A percentile compares a stretch with the other conserved stretches of the same genome.
These are phyloP conservation scores for Acropora tenuis DNA, from an alignment of 64 coral and sea anemone species.

Conservation along the genomic window DNA sequence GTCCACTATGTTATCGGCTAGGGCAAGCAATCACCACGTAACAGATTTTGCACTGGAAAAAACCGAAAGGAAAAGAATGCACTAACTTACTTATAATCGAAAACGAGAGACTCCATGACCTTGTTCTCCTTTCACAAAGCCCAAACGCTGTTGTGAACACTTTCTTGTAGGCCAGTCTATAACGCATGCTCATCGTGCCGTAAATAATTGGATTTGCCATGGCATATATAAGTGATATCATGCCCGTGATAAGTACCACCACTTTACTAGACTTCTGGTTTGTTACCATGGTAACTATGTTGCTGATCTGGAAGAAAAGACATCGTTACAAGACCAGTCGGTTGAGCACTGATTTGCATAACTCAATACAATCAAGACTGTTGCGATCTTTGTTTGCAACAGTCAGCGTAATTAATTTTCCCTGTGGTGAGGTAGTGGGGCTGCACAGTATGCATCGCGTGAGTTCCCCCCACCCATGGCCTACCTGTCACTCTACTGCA, in stretches of 20 bases:
- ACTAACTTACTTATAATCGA: conserved; percentile 26
- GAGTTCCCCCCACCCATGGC: too few relatives aligned
- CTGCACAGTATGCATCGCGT: not conserved
- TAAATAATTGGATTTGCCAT: conserved; percentile 28
- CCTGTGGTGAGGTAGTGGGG: too few relatives aligned
- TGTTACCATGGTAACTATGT: conserved; percentile 28
- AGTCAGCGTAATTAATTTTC: too few relatives aligned
- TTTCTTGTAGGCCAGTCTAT: conserved; percentile 24
- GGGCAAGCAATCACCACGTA: too few relatives aligned
- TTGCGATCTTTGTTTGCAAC: too few relatives aligned
- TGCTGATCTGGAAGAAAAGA: conserved; percentile 25
- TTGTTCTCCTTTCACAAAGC: not conserved
- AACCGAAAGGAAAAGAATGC: not conserved
- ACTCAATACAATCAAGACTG: too few relatives aligned
- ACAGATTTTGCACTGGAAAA: not conserved
- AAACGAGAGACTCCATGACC: conserved; percentile 20
- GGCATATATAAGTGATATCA: conserved; percentile 39
- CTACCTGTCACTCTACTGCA: too few relatives aligned
- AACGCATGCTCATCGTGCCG: conserved; percentile 34
- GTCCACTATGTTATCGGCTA: too few relatives aligned
- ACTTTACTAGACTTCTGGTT: conserved; percentile 1
- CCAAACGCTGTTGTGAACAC: not conserved
- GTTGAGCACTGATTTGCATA: too few relatives aligned
- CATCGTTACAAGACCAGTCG: not conserved
- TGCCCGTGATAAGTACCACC: conserved; percentile 25